Evolutionary conservation across 2,113 vertebrate genomes (phyloP).

Genomic region (Dipodomys ordii): DNA sequence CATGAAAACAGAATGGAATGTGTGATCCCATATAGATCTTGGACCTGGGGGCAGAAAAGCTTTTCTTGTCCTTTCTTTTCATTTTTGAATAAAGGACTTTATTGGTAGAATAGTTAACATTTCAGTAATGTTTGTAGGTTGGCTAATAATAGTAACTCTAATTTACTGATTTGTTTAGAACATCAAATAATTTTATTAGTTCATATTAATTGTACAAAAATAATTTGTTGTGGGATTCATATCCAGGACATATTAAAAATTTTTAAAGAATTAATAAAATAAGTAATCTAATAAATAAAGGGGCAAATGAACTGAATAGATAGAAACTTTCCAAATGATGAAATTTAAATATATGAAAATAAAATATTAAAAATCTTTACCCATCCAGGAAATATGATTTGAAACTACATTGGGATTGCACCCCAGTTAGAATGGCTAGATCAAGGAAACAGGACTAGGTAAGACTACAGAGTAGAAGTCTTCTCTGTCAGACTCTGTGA

Average conservation of each 20-base stretch:
- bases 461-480: too few species aligned
- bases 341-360: not conserved
- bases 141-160: slow-evolving; percentile 28
- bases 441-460: not conserved
- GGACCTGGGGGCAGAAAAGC: not conserved
- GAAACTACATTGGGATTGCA: not conserved
- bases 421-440: not conserved
- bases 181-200: not conserved
- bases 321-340: not conserved
- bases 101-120: slow-evolving; percentile 20
- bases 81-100: not conserved
- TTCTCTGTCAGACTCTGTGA: too few species aligned
- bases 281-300: not conserved
- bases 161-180: slow-evolving; percentile 35
- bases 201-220: not conserved
- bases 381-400: not conserved
- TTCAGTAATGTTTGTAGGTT: slow-evolving; percentile 13
- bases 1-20: not conserved
- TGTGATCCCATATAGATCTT: not conserved
- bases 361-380: not conserved
- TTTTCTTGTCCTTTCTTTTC: not conserved
- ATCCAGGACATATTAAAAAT: not conserved
- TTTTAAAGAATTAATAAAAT: not conserved
- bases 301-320: not conserved
- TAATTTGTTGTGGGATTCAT: not conserved